These are phyloP conservation scores for Pseudochirops cupreus DNA, from an alignment of 2,797 vertebrate genomes.

Conservation along the genomic window DNA sequence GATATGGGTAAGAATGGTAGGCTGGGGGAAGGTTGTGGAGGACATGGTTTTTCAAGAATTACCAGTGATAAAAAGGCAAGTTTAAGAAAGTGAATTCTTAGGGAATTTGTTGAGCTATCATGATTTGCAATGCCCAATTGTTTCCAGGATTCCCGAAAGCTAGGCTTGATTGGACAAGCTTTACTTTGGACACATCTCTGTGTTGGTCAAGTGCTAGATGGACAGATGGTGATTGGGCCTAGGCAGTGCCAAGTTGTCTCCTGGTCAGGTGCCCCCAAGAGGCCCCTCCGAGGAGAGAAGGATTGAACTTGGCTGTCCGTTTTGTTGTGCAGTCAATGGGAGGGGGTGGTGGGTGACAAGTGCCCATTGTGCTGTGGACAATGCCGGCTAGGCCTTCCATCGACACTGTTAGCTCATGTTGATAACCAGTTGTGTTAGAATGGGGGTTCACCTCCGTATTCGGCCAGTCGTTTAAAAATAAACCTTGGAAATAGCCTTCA, in stretches of 20 bases:
- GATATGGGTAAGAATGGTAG: not conserved
- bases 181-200: not conserved
- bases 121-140: not conserved
- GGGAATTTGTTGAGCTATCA: not conserved
- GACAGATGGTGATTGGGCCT: slow-evolving; percentile 56
- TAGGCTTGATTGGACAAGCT: not conserved
- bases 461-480: slow-evolving; percentile 48
- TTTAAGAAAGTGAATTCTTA: not conserved
- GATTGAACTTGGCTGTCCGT: slow-evolving; percentile 51
- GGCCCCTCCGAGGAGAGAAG: slow-evolving; percentile 39
- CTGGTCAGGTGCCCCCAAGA: slow-evolving; percentile 36
- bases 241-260: slow-evolving; percentile 41
- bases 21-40: not conserved
- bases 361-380: slow-evolving; percentile 44
- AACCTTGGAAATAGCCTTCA: slow-evolving; percentile 18
- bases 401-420: slow-evolving; percentile 43
- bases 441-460: slow-evolving; percentile 49
- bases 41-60: not conserved
- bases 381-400: slow-evolving; percentile 47
- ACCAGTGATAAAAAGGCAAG: not conserved
- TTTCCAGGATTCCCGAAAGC: not conserved
- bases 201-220: not conserved
- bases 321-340: slow-evolving; percentile 52
- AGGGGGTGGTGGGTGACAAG: slow-evolving; percentile 12
- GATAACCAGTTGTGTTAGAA: slow-evolving; percentile 35